Evolutionary conservation across 2,888 invertebrate species (phyloP), one percentile per base, ranked within the genome.

Genomic region (Clitarchus hookeri): DNA sequence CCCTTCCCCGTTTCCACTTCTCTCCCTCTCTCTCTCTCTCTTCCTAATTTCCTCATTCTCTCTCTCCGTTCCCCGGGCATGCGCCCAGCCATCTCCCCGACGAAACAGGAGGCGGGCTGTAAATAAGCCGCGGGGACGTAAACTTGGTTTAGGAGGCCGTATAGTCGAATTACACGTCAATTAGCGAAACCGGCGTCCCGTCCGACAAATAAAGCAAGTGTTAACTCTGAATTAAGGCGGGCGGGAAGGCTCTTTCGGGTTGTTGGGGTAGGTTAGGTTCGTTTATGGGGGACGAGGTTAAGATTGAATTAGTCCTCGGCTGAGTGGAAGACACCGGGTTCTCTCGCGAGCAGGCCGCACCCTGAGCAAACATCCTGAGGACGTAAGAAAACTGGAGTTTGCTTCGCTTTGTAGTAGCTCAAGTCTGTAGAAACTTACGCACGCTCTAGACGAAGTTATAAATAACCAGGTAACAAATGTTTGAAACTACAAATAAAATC

Each of bases 181-280:
- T 82, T 82, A 82, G 82, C 44, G 82, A 44, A 82, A 82, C 82
- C 82, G 65, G 65, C 65, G 36, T 82, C 27, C 16, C 82, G 44
- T 44, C 82, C 82, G 82, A 82, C 82, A 36, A 65, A 82, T 82
- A 82, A 82, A 82, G 82, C 82, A 82, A 82, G 82, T 82, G 82
- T 82, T 82, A 82, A 82, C 82, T 82, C 82, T 82, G 82, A 82
- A 44, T 82, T 82, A 82, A 82, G 16, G 36, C 36, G 44, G 44
- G 82, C 13, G 36, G 44, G 44, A 36, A 36, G 36, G 36, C 36
- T 36, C 36, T 44, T 16, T 82, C 65, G 23, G 65, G 65, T 8
- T 11, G 82, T 36, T 36, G 82, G 82, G 82, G 82, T 36, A 82
- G 82, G 82, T 82, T 19, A 82, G 82, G 27, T 27, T 82, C 82